Conservation (phyloP, 2,797 vertebrate genomes). For the Galagoides demidoff region DNA sequence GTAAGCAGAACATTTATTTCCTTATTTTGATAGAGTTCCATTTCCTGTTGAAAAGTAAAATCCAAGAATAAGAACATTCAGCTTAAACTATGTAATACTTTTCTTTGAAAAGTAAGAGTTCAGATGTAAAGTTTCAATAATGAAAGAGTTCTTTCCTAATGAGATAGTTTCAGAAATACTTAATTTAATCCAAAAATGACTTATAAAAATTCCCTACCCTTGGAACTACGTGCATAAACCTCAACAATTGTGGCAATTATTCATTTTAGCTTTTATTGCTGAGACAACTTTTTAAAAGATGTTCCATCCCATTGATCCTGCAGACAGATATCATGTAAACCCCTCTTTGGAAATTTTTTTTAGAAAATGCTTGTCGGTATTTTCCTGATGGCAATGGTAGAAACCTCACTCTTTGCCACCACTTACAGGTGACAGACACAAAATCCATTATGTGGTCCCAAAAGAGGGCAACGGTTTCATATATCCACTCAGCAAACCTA, state of each 20-base stretch:
- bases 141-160: slow-evolving; percentile 60
- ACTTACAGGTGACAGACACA: background rate
- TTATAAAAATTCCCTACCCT: slow-evolving; percentile 48
- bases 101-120: slow-evolving; percentile 25
- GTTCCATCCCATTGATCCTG: slow-evolving; percentile 49
- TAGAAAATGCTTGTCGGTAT: slow-evolving; percentile 44
- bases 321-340: slow-evolving; percentile 62
- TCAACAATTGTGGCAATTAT: slow-evolving; percentile 49
- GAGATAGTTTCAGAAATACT: slow-evolving; percentile 57
- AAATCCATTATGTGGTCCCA: background rate
- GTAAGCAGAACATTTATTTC: slow-evolving; percentile 28
- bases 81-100: slow-evolving; percentile 6
- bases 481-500: background rate
- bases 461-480: background rate
- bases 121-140: slow-evolving; percentile 44
- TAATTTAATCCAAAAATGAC: slow-evolving; percentile 37
- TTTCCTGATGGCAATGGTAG: slow-evolving; percentile 55
- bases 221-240: slow-evolving; percentile 32
- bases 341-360: slow-evolving; percentile 26
- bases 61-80: background rate
- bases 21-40: slow-evolving; percentile 32
- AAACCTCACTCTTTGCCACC: background rate
- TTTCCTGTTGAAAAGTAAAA: slow-evolving; percentile 56
- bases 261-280: slow-evolving; percentile 50
- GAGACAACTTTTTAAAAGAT: slow-evolving; percentile 28